phyloP scores from a whole-genome alignment of 2,888 invertebrate genomes.

The Melinaea menophilus region DNA sequence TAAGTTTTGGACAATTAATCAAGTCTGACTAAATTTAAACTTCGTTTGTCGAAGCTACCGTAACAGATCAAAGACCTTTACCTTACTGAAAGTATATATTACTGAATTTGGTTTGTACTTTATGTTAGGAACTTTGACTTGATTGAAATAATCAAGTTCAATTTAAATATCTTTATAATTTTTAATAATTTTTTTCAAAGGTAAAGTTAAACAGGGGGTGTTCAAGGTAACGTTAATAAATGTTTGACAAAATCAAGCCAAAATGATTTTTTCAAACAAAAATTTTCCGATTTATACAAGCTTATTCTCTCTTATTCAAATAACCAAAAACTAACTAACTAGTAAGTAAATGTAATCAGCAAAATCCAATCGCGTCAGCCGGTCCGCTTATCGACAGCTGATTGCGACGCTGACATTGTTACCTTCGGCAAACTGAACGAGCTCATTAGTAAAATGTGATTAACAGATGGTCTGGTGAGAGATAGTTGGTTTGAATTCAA shows the following conservation, averaged over 20 bases:
- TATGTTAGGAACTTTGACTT: neutral
- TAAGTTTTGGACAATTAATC: neutral
- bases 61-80: neutral
- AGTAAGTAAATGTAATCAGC: slow-evolving; percentile 14
- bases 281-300: neutral
- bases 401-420: slow-evolving; percentile 25
- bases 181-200: no score
- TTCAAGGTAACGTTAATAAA: no score
- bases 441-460: slow-evolving; percentile 6
- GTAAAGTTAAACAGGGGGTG: no score
- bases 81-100: neutral
- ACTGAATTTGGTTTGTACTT: neutral
- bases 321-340: slow-evolving; percentile 6
- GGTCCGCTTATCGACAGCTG: slow-evolving; percentile 18
- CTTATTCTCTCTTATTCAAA: neutral
- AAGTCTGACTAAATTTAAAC: neutral
- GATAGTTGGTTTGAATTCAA: neutral
- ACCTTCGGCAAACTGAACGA: slow-evolving; percentile 11
- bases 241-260: neutral
- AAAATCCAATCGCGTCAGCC: slow-evolving; percentile 25
- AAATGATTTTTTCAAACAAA: neutral
- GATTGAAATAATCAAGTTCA: no score
- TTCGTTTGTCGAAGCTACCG: neutral
- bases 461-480: neutral
- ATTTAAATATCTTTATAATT: no score